phyloP scores from a whole-genome alignment of 2,113 vertebrate species.

The Alectura lathami region DNA sequence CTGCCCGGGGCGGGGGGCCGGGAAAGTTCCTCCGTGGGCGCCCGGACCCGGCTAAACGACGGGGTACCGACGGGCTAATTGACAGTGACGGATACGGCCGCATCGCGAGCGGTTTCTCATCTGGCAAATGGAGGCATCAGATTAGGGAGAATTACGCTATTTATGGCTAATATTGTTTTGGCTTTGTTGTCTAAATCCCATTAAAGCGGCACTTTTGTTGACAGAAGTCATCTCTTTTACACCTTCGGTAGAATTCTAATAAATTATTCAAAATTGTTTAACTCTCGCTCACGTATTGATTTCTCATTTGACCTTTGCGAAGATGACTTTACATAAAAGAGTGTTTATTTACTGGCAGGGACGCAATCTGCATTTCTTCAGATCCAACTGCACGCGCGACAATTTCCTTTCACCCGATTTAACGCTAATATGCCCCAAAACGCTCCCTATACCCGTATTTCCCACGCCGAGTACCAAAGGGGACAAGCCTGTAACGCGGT shows the following conservation, averaged over 20 bases:
- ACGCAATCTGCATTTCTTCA: neutral
- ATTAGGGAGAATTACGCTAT: neutral
- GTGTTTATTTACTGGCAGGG: neutral
- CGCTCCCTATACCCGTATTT: neutral
- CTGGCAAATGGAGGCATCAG: neutral
- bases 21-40: constrained; percentile 30
- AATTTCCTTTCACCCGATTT: too few relatives aligned
- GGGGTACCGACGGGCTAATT: neutral
- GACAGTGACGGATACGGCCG: neutral
- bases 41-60: too few relatives aligned
- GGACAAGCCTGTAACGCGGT: too few relatives aligned
- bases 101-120: neutral
- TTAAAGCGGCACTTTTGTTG: neutral
- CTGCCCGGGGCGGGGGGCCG: neutral
- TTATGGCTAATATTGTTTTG: neutral
- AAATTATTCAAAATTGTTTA: constrained; percentile 60
- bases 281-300: constrained; percentile 31
- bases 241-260: constrained; percentile 17
- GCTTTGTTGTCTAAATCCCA: constrained; percentile 8
- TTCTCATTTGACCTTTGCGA: constrained; percentile 5
- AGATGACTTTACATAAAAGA: neutral
- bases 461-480: too few relatives aligned
- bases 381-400: neutral
- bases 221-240: neutral
- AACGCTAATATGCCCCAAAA: too few relatives aligned